phyloP scores from a whole-genome alignment of 2,113 vertebrate genomes.

The Eurystomus gularis region DNA sequence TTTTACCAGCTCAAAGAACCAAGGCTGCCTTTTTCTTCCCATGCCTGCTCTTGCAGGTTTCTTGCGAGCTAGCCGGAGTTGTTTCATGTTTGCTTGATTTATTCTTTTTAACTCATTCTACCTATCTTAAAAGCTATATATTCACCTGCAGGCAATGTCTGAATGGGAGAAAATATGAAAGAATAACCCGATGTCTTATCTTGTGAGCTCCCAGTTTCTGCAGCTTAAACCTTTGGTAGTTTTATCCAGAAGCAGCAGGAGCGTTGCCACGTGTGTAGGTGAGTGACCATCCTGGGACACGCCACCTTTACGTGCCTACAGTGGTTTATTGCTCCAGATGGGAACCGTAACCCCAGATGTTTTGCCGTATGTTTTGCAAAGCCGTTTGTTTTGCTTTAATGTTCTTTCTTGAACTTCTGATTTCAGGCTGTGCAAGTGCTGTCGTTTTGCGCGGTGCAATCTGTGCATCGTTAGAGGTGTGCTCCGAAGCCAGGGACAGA shows the following conservation, averaged over 20 bases:
- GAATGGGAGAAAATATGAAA: not conserved
- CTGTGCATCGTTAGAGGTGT: not conserved
- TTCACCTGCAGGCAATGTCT: not conserved
- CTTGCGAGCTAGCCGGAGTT: not conserved
- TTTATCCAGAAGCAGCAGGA: not conserved
- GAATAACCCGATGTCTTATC: not conserved
- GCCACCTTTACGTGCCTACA: fast-evolving
- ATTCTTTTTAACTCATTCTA: no score
- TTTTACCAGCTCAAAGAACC: not conserved
- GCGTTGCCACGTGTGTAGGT: fast-evolving
- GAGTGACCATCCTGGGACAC: not conserved
- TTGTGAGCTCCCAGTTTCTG: not conserved
- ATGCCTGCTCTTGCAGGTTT: not conserved
- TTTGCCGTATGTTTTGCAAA: not conserved
- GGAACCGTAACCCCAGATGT: fast-evolving
- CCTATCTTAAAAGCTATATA: not conserved
- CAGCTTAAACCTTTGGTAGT: not conserved
- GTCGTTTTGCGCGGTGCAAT: not conserved
- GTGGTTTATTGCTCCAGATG: not conserved
- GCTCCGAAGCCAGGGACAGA: not conserved
- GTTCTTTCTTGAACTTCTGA: not conserved
- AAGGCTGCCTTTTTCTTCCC: not conserved
- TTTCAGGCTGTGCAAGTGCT: not conserved
- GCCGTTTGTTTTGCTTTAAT: not conserved
- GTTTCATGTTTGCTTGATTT: not conserved